A percentile compares a stretch with the other conserved stretches of the same genome.
Conservation (phyloP, 2,113 vertebrate species). For the Chinchilla lanigera region DNA sequence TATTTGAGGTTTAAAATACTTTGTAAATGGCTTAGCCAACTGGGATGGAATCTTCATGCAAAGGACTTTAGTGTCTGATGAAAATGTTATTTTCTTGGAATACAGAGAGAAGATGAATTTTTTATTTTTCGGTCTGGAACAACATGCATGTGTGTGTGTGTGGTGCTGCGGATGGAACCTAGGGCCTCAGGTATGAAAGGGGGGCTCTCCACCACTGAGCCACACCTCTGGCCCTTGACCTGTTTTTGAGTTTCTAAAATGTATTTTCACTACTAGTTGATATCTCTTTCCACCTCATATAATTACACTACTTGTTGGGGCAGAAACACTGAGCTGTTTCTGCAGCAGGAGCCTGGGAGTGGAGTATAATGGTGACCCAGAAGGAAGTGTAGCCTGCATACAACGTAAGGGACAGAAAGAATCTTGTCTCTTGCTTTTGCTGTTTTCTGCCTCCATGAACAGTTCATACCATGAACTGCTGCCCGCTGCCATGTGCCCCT, state of each 20-base stretch:
- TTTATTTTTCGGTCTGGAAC: not conserved
- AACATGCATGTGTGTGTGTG: not conserved
- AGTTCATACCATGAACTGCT: not conserved
- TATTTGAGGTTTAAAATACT: not conserved
- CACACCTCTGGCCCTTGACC: not conserved
- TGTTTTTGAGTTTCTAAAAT: not conserved
- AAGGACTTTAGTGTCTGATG: not conserved
- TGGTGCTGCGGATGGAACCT: not conserved
- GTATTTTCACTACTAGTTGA: slow-evolving; percentile 7
- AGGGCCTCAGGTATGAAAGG: not conserved
- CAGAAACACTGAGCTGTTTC: not conserved
- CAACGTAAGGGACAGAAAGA: not conserved
- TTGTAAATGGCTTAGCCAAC: slow-evolving; percentile 19
- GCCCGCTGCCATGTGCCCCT: not conserved
- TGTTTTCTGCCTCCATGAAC: no score
- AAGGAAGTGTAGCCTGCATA: not conserved
- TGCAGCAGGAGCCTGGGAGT: not conserved
- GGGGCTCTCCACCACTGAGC: not conserved
- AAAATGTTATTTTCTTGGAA: slow-evolving; percentile 31
- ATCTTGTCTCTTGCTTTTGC: not conserved
- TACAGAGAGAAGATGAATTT: not conserved
- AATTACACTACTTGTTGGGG: slow-evolving; percentile 49
- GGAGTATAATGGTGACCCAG: not conserved
- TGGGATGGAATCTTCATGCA: not conserved
- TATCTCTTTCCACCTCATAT: not conserved